phyloP scores from a whole-genome alignment of 2,888 invertebrate genomes.

The Cosmopolites sordidus region DNA sequence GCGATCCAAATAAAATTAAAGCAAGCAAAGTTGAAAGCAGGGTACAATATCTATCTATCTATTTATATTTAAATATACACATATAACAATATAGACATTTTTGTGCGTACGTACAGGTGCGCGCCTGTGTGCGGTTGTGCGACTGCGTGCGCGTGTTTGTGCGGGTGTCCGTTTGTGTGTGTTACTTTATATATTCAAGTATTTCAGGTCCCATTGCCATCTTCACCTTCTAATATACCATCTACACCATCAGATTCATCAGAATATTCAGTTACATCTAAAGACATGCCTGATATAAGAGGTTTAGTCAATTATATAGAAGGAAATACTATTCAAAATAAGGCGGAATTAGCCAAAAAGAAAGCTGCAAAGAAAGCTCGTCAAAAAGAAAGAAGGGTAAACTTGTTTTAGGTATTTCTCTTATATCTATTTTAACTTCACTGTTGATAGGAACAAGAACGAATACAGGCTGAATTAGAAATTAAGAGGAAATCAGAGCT shows the following conservation, averaged over 20 bases:
- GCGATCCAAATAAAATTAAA: conserved; percentile 15
- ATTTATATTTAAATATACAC: too few relatives aligned
- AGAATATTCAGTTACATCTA: conserved; percentile 25
- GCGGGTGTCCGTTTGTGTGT: too few relatives aligned
- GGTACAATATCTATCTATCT: conserved; percentile 6
- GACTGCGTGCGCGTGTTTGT: too few relatives aligned
- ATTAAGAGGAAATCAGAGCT: conserved; percentile 32
- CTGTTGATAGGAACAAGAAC: conserved; percentile 39
- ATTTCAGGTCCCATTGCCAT: conserved; percentile 30
- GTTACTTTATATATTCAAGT: too few relatives aligned
- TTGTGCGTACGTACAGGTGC: too few relatives aligned
- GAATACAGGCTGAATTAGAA: conserved; percentile 35
- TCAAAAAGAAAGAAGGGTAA: conserved; percentile 71
- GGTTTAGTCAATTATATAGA: conserved; percentile 47
- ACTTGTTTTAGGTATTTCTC: conserved; percentile 1
- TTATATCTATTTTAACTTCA: neutral
- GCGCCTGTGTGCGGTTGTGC: too few relatives aligned
- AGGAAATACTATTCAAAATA: conserved; percentile 41
- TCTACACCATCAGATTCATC: conserved; percentile 30
- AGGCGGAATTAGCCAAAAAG: conserved; percentile 51
- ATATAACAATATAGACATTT: too few relatives aligned
- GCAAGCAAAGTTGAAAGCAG: conserved; percentile 20
- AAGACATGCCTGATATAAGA: conserved; percentile 38
- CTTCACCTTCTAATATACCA: conserved; percentile 33
- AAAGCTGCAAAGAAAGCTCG: conserved; percentile 81